Conservation (phyloP, 2,113 vertebrate species). For the crab-eating macaque (Macaca fascicularis) region DNA sequence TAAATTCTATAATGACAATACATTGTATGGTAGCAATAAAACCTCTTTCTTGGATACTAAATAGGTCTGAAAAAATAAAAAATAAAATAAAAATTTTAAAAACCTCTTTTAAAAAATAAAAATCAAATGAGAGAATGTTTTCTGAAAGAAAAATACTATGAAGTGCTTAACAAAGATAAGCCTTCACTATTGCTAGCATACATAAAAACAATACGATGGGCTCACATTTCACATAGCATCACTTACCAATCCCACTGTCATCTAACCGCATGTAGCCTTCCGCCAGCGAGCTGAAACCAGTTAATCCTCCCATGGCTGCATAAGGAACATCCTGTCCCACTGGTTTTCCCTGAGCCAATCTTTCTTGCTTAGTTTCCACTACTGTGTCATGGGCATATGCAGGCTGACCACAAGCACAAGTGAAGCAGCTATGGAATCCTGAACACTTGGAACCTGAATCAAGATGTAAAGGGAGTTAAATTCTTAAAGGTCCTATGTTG, state of each 20-base stretch:
- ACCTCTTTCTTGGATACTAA: neutral
- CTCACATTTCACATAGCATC: neutral
- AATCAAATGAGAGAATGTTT: conserved; percentile 22
- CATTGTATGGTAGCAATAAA: neutral
- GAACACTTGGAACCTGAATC: conserved; percentile 88
- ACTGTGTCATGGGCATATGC: conserved; percentile 88
- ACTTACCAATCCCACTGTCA: conserved; percentile 86
- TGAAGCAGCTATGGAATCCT: conserved; percentile 91
- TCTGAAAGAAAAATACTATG: neutral
- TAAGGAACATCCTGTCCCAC: conserved; percentile 90
- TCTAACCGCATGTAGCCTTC: conserved; percentile 92
- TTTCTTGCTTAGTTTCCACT: conserved; percentile 91
- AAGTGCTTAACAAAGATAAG: conserved; percentile 14
- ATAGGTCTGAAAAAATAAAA: neutral
- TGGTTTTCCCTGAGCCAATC: conserved; percentile 87
- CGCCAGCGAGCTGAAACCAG: conserved; percentile 92
- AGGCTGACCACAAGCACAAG: conserved; percentile 92
- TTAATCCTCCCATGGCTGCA: conserved; percentile 93
- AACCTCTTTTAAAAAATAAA: neutral
- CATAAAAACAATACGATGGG: neutral
- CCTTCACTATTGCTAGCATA: neutral
- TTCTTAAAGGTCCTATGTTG: neutral
- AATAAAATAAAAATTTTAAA: neutral
- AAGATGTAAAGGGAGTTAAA: neutral
- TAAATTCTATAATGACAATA: conserved; percentile 2